A percentile compares a stretch with the other conserved stretches of the same genome.
Conservation (phyloP, 2,113 vertebrate genomes). For the Salvator merianae region DNA sequence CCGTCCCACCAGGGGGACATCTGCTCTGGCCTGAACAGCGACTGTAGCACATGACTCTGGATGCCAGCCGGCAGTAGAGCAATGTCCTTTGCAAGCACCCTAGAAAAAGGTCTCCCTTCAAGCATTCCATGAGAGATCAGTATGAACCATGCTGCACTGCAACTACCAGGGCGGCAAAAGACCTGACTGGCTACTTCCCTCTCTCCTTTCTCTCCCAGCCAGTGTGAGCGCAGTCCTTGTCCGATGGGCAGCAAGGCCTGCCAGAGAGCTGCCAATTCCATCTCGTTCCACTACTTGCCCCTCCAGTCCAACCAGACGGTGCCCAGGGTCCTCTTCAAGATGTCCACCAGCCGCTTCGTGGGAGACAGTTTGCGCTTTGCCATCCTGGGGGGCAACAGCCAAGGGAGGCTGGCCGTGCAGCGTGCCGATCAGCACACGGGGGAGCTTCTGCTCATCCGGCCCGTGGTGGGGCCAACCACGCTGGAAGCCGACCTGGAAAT, state of each 20-base stretch:
- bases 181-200: rapidly evolving
- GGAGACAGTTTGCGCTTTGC: conserved; percentile 82
- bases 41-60: too few relatives aligned
- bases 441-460: conserved; percentile 83
- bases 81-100: too few relatives aligned
- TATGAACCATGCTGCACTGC: too few relatives aligned
- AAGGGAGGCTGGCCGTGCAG: conserved; percentile 72
- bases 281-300: conserved; percentile 86
- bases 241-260: conserved; percentile 77
- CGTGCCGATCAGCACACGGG: conserved; percentile 80
- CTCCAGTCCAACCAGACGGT: conserved; percentile 81
- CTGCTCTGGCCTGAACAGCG: too few relatives aligned
- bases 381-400: conserved; percentile 63
- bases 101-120: too few relatives aligned
- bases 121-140: too few relatives aligned
- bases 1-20: background rate
- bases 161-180: background rate
- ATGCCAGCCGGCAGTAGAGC: too few relatives aligned
- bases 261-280: conserved; percentile 76
- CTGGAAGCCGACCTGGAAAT: conserved; percentile 89
- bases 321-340: conserved; percentile 80
- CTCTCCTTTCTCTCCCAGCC: conserved; percentile 69
- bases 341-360: conserved; percentile 75
- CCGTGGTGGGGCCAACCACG: conserved; percentile 73
- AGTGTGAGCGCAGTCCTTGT: conserved; percentile 86